A percentile compares a stretch with the other conserved stretches of the same genome.
phyloP scores from a whole-genome alignment of 2,113 vertebrate genomes.

The Dryoscopus gambensis region DNA sequence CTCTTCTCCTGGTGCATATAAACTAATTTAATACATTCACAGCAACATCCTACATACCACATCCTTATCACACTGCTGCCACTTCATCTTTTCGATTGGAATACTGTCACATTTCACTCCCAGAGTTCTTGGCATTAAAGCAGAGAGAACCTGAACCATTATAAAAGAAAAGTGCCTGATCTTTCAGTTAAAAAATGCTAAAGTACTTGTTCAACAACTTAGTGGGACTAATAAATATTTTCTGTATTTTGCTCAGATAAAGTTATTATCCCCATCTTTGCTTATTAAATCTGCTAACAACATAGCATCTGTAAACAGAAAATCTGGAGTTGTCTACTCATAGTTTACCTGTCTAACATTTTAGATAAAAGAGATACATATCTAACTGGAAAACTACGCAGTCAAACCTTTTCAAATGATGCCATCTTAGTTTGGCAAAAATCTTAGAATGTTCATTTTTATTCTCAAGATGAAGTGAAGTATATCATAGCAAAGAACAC shows the following conservation, averaged over 20 bases:
- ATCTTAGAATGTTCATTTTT: neutral
- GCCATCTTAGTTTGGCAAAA: conserved; percentile 20
- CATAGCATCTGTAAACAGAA: neutral
- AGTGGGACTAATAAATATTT: neutral
- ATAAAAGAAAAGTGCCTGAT: neutral
- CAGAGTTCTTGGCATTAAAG: neutral
- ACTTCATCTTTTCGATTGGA: conserved; percentile 14
- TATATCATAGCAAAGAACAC: neutral
- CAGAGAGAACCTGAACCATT: neutral
- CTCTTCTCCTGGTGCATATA: conserved; percentile 19
- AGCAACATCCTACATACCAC: neutral
- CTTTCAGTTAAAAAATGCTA: neutral
- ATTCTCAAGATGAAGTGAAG: neutral
- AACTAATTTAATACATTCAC: conserved; percentile 51
- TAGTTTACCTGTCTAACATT: neutral
- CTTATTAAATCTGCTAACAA: neutral
- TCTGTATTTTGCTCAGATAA: neutral
- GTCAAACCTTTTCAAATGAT: conserved; percentile 4
- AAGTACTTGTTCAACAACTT: neutral
- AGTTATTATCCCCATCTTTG: neutral
- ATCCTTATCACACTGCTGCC: neutral
- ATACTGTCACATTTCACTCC: neutral
- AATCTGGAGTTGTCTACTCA: neutral
- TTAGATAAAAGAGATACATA: neutral
- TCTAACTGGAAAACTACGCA: conserved; percentile 29